Percentiles rank a stretch among this genome's conserved stretches.
phyloP scores from a whole-genome alignment of 2,888 invertebrate species.

The Linyphia triangularis region DNA sequence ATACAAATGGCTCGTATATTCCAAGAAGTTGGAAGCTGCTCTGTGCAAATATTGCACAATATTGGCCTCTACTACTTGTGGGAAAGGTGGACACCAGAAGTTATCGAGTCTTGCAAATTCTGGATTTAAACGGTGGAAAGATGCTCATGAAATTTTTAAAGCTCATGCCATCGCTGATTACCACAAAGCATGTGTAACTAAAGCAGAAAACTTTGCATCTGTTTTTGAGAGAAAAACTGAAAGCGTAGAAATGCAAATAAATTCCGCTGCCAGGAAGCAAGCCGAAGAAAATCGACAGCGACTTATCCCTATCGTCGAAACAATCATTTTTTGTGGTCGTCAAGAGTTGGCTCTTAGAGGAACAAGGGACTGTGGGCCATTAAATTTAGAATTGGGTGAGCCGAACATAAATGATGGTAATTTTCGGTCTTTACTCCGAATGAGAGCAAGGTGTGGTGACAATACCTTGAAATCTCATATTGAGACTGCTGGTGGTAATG shows the following conservation, averaged over 20 bases:
- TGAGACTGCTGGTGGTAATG: background rate
- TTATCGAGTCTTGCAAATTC: background rate
- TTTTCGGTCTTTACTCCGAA: constrained; percentile 28
- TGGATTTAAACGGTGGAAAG: background rate
- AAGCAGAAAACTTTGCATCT: constrained; percentile 5
- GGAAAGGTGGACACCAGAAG: constrained; percentile 1
- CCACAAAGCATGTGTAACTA: background rate
- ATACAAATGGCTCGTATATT: constrained; percentile 7
- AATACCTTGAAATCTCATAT: background rate
- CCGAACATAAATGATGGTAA: constrained; percentile 23
- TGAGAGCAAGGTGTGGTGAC: constrained; percentile 2
- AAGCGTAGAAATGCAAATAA: background rate
- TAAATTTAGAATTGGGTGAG: background rate
- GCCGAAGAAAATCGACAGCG: background rate
- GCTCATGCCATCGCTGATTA: background rate
- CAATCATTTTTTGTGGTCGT: constrained; percentile 12
- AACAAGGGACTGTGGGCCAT: background rate
- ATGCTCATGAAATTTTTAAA: background rate
- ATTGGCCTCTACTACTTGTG: background rate
- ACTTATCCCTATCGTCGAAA: background rate
- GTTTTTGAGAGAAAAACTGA: background rate
- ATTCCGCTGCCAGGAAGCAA: background rate
- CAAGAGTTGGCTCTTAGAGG: constrained; percentile 37
- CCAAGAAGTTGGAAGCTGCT: background rate
- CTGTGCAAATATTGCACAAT: constrained; percentile 10